Base-by-base conservation (phyloP, 1,140 invertebrate species). In the Neuroterus valhalla region DNA sequence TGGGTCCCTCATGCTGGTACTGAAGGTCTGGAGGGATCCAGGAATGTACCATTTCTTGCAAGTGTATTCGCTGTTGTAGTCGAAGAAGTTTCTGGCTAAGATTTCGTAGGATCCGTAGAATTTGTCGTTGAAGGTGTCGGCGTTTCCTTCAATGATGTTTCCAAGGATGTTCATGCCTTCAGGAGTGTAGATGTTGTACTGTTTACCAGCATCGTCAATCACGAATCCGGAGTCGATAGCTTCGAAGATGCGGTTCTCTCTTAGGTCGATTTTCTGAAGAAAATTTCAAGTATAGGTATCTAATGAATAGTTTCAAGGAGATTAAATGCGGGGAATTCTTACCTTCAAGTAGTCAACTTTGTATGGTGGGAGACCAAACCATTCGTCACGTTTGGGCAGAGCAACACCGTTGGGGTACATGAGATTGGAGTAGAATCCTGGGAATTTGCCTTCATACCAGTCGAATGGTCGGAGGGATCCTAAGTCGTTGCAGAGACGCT, bases 381-480 rank as follows among this genome's bases (percentile, higher is more conserved):
- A 85, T 70, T 82, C 80, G n/a, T 91, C 87, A 66, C 91, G 88
- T 19, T 85, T 89, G 8, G 94, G 94, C 86, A 94, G 93, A 19
- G 91, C 84, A 38, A 93, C 85, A 26, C 95, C 95, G 66, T 94
- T 95, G 69, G 91, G 90, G 82, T 94, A 93, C 43, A 87, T 88
- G 72, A 95, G 84, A 50, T 92, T 92, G 66, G 94, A 93, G 71
- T 92, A 90, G 84, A 92, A 95, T n/a, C 94, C 94, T 45, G 92
- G 90, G 43, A 92, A 82, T 72, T 93, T 86, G 11, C 91, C 82
- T 55, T 87, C 86, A 80, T 92, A 87, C 82, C 90, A 92, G 75
- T 91, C 90, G 87, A 94, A 92, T 72, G 92, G 90, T 48, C 92
- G 90, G 46, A 94, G 91, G 62, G 91, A 89, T 6, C 91, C 91